Evolutionary conservation across 2,797 vertebrate genomes (phyloP).

Genomic region (Vespertilio murinus): DNA sequence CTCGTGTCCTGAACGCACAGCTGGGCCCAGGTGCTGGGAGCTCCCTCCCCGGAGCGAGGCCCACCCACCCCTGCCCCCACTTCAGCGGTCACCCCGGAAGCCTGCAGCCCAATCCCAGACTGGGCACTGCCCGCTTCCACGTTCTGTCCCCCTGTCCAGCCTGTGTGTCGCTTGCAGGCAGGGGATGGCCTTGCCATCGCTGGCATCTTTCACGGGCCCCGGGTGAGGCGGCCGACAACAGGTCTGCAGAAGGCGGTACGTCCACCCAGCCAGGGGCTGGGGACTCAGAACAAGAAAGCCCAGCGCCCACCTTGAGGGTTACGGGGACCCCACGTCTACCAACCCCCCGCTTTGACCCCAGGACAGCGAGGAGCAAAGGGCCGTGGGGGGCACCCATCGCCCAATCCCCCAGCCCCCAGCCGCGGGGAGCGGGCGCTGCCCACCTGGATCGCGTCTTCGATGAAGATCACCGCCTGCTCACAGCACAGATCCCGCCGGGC

Average conservation of each 20-base stretch:
- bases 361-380: not conserved
- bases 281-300: not conserved
- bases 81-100: not conserved
- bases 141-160: not conserved
- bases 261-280: rapidly evolving
- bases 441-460: conserved; percentile 96
- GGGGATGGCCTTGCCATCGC: not conserved
- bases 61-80: rapidly evolving
- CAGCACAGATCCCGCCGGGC: conserved; percentile 84
- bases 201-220: not conserved
- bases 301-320: rapidly evolving
- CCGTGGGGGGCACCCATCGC: rapidly evolving
- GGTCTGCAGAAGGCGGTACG: rapidly evolving
- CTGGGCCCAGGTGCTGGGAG: not conserved
- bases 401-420: not conserved
- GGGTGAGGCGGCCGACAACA: not conserved
- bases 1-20: rapidly evolving
- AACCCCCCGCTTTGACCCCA: not conserved
- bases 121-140: rapidly evolving
- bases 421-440: not conserved
- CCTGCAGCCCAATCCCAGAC: rapidly evolving
- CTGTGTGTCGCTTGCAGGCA: rapidly evolving
- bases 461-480: conserved; percentile 94
- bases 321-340: not conserved
- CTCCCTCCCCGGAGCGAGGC: not conserved